A percentile compares a stretch with the other conserved stretches of the same genome.
phyloP scores from a whole-genome alignment of 2,888 invertebrate genomes.

The Mythimna loreyi region DNA sequence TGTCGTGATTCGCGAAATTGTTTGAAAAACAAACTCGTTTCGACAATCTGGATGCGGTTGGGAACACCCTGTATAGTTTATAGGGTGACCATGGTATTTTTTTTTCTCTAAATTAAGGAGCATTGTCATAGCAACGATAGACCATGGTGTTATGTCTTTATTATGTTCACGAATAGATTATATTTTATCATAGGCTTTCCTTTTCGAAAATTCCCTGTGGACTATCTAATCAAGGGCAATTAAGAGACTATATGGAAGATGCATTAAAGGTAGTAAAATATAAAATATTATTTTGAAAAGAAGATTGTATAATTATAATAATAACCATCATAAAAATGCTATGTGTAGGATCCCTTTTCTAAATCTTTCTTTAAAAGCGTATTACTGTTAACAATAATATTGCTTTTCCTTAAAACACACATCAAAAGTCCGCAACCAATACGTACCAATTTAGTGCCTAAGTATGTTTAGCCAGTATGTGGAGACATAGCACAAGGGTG shows the following conservation, averaged over 20 bases:
- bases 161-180: not conserved
- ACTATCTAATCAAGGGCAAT: no score
- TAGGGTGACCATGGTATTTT: constrained; percentile 40
- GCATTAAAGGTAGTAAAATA: no score
- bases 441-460: not conserved
- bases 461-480: not conserved
- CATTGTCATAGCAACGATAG: no score
- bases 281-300: no score
- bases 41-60: constrained; percentile 41
- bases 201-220: no score
- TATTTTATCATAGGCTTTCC: no score
- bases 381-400: not conserved
- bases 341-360: no score
- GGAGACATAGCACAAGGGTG: not conserved
- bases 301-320: no score
- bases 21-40: constrained; percentile 58
- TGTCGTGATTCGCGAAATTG: constrained; percentile 59
- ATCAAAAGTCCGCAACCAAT: not conserved
- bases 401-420: not conserved
- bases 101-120: no score
- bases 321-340: no score
- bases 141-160: no score
- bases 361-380: not conserved
- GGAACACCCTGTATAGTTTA: constrained; percentile 16
- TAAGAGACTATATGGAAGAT: no score